Evolutionary conservation across 2,797 vertebrate genomes (phyloP), one percentile per base, ranked within the genome.

Genomic region (Holocentrus rufus): DNA sequence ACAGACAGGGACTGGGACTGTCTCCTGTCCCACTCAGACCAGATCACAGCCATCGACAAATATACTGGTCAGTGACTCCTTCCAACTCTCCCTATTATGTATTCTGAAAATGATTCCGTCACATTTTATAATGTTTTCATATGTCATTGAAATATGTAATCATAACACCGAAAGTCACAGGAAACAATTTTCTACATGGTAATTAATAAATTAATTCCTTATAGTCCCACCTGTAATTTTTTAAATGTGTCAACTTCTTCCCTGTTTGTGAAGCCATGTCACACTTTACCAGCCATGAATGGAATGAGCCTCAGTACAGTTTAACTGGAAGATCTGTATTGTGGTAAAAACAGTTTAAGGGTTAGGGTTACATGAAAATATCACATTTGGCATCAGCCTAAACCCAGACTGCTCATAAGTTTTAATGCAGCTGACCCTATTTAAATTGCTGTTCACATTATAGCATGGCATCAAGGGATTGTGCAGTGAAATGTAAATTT

Each of bases 11-110:
- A 25, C 20, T 90, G 90, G 0, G 91, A 93, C 68, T 99, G 97
- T 71, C 76, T 98, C 13, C 4, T 97, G 11, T 69, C 93, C 60
- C 95, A 94, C 36, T 87, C 90, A 0, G 53, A 76, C 47, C 81
- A 91, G 27, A 74, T 97, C 13, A 88, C 88, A 0, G 95, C 96
- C 0, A 1, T 97, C 0, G 63, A 87, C 84, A 86, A 91, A 66
- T 18, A 23, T 42, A 93, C 81, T 49, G 97, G 97, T 98, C 22
- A 74, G 78, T 71, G 42, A 88, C 59, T 39, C 6, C 6, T 15
- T 10, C 1, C 2, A 1, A 20, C 11, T 53, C 1, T 66, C 5
- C 44, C 1, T 11, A 3, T 27, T 2, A 23, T n/a, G 4, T 7
- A 5, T 25, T 14, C 1, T 6, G 15, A 30, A 8, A 52, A 56